phyloP scores from a whole-genome alignment of 1,140 invertebrate species.

The Dreissena rostriformis region DNA sequence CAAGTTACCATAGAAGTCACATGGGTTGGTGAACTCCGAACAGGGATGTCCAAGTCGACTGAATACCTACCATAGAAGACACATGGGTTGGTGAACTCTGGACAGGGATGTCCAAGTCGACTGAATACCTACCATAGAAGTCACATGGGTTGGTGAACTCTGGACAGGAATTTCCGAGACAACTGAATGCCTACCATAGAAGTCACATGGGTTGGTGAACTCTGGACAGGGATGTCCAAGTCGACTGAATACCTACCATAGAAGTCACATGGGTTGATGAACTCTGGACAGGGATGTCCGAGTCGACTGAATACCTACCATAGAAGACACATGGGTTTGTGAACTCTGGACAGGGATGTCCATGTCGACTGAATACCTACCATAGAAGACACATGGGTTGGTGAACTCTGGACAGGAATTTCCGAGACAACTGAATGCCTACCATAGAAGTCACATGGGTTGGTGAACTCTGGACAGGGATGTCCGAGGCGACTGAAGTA shows the following conservation, averaged over 20 bases:
- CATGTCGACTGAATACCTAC: conserved; percentile 74
- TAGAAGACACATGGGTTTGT: conserved; percentile 78
- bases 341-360: conserved; percentile 72
- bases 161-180: conserved; percentile 72
- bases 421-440: conserved; percentile 71
- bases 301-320: conserved; percentile 73
- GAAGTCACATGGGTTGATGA: conserved; percentile 77
- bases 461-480: conserved; percentile 75
- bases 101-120: conserved; percentile 72
- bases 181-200: conserved; percentile 75
- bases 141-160: conserved; percentile 77
- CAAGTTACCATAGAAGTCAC: conserved; percentile 74
- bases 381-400: conserved; percentile 77
- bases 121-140: conserved; percentile 74
- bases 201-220: conserved; percentile 77
- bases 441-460: conserved; percentile 78
- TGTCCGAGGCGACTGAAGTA: conserved; percentile 73
- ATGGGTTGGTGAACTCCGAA: conserved; percentile 75
- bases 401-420: conserved; percentile 74
- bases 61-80: conserved; percentile 76
- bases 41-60: conserved; percentile 72
- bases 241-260: conserved; percentile 75
- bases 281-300: conserved; percentile 72
- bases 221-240: conserved; percentile 74
- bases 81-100: conserved; percentile 75